Conservation (phyloP, 2,888 invertebrate genomes). For the Tachina fera region DNA sequence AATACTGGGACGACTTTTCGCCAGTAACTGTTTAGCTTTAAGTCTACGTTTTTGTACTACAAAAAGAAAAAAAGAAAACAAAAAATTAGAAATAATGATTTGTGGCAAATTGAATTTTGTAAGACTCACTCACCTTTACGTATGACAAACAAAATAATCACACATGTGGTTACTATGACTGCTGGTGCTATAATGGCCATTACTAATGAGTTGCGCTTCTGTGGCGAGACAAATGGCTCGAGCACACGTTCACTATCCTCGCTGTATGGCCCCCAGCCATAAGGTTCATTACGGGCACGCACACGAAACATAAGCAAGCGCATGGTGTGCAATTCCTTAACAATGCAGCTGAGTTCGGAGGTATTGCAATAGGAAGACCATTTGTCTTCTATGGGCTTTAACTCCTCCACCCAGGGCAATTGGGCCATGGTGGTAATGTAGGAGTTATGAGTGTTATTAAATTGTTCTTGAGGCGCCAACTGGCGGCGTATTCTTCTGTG, state of each 20-base stretch:
- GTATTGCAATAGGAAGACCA: conserved; percentile 90
- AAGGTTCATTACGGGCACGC: conserved; percentile 88
- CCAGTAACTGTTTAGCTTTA: conserved; percentile 88
- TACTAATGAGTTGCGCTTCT: conserved; percentile 83
- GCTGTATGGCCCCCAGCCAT: conserved; percentile 93
- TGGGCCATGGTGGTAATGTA: conserved; percentile 74
- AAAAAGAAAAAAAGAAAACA: conserved; percentile 72
- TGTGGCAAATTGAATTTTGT: background rate
- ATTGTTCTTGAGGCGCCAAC: conserved; percentile 46
- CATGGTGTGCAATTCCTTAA: conserved; percentile 86
- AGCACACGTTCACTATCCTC: conserved; percentile 85
- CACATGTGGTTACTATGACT: conserved; percentile 82
- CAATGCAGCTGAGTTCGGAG: conserved; percentile 91
- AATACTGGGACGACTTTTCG: conserved; percentile 84
- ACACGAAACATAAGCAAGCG: conserved; percentile 89
- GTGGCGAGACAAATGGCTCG: conserved; percentile 80
- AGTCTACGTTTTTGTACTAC: conserved; percentile 86
- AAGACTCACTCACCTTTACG: conserved; percentile 77
- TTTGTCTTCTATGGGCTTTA: conserved; percentile 83
- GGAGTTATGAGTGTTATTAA: background rate
- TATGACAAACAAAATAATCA: conserved; percentile 77
- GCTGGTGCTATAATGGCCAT: conserved; percentile 87
- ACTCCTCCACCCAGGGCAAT: conserved; percentile 85
- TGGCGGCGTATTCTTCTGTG: conserved; percentile 73
- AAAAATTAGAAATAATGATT: conserved; percentile 1